Conservation (phyloP, 2,113 vertebrate genomes). For the Corythoichthys haematopterus region DNA sequence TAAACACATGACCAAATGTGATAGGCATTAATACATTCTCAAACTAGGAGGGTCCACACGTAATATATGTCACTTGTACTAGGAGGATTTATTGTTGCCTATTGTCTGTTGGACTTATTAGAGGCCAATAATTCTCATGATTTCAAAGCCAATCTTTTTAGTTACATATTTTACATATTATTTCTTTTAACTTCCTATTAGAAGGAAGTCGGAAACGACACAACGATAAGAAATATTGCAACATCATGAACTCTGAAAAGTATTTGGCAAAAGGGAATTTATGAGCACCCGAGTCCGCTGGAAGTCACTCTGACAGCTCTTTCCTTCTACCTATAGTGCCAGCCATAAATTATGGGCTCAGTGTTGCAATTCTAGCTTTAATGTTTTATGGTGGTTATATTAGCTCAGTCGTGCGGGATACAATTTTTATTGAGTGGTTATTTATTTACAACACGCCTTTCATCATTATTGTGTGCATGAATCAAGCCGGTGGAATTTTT, state of each 20-base stretch:
- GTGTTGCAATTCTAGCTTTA: slow-evolving; percentile 28
- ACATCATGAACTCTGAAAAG: slow-evolving; percentile 27
- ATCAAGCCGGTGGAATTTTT: slow-evolving; percentile 30
- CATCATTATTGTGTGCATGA: slow-evolving; percentile 26
- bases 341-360: slow-evolving; percentile 35
- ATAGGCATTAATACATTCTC: no score
- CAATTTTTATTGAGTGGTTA: slow-evolving; percentile 21
- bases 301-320: slow-evolving; percentile 16
- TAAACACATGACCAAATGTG: no score
- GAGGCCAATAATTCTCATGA: not conserved
- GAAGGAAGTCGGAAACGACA: not conserved
- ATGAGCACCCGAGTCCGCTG: slow-evolving; percentile 25
- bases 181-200: not conserved
- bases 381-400: slow-evolving; percentile 37
- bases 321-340: slow-evolving; percentile 10
- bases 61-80: no score
- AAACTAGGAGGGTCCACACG: no score
- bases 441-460: slow-evolving; percentile 38
- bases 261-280: slow-evolving; percentile 6
- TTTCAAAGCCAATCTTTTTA: not conserved
- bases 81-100: no score
- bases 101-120: not conserved
- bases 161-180: not conserved
- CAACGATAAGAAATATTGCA: slow-evolving; percentile 9
- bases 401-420: slow-evolving; percentile 6